Percentiles rank a stretch among this genome's conserved stretches.
phyloP scores from a whole-genome alignment of 2,888 invertebrate species.

The Candidula unifasciata region DNA sequence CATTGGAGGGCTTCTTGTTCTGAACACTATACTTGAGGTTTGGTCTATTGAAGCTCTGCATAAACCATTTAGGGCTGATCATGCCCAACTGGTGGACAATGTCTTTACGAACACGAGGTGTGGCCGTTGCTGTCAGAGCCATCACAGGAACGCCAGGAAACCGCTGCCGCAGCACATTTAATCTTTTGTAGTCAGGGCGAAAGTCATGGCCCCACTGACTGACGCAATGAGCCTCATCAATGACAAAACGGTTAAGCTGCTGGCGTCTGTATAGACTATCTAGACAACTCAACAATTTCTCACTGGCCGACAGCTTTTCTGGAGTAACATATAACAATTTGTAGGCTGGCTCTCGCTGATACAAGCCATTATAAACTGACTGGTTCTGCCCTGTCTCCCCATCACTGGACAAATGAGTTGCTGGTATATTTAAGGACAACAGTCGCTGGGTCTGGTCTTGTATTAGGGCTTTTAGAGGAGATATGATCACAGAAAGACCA shows the following conservation, averaged over 20 bases:
- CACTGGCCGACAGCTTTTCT: conserved; percentile 90
- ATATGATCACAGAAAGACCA: conserved; percentile 95
- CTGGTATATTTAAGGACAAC: conserved; percentile 87
- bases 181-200: conserved; percentile 87
- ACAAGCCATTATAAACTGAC: conserved; percentile 86
- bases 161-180: conserved; percentile 84
- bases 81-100: conserved; percentile 88
- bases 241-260: conserved; percentile 90
- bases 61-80: conserved; percentile 82
- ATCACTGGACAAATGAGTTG: conserved; percentile 90
- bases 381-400: conserved; percentile 83
- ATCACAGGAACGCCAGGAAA: conserved; percentile 87
- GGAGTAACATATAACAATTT: conserved; percentile 97
- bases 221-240: conserved; percentile 99
- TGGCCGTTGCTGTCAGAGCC: conserved; percentile 95
- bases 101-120: conserved; percentile 92
- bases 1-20: conserved; percentile 86
- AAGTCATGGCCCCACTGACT: conserved; percentile 96
- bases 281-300: conserved; percentile 85
- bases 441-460: conserved; percentile 91
- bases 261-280: conserved; percentile 85
- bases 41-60: conserved; percentile 95
- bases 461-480: conserved; percentile 95
- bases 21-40: conserved; percentile 92
- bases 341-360: conserved; percentile 81